Evolutionary conservation across 1,140 invertebrate genomes (phyloP), one percentile per base, ranked within the genome.

Genomic region (Neodiprion pinetum): DNA sequence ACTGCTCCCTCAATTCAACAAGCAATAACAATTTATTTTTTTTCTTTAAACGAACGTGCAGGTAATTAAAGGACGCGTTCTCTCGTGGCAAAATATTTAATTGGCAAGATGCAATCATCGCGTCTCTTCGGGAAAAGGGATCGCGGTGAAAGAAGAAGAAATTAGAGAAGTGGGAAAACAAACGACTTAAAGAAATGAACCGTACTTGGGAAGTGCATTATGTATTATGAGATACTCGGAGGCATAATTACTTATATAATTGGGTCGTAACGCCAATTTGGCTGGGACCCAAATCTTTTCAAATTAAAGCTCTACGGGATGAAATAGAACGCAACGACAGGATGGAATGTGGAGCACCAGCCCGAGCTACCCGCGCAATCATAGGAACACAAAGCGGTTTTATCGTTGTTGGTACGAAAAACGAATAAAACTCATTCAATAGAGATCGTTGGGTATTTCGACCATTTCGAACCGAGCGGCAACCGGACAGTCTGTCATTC

Each of bases 281-380:
- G 53, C 53, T 12, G 53, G 53, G 53, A 17, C 11, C 53, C 53
- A 61, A 9, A 61, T 61, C 53, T 61, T 61, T 61, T 61, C 53
- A 17, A 61, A 61, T 61, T 61, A 61, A 17, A 61, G 53, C 53
- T 12, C n/a, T 61, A 61, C 53, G 53, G 53, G n/a, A 61, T 9
- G 53, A 61, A 61, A 61, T 61, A 61, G 53, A 61, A 61, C n/a
- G 53, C 53, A 61, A 61, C 53, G n/a, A 61, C 53, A 61, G 53
- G n/a, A 9, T 61, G 4, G 53, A 61, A 61, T 61, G 53, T 61
- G 53, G 53, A 61, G 53, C 53, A 61, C 53, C 53, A 14, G 11
- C n/a, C 11, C 9, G 11, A 14, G n/a, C 53, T 61, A 17, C 53
- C 53, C 53, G n/a, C 53, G 53, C 53, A 61, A 61, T 61, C 53